Base-by-base conservation (phyloP, 2,113 vertebrate species). In the Calidris pugnax region DNA sequence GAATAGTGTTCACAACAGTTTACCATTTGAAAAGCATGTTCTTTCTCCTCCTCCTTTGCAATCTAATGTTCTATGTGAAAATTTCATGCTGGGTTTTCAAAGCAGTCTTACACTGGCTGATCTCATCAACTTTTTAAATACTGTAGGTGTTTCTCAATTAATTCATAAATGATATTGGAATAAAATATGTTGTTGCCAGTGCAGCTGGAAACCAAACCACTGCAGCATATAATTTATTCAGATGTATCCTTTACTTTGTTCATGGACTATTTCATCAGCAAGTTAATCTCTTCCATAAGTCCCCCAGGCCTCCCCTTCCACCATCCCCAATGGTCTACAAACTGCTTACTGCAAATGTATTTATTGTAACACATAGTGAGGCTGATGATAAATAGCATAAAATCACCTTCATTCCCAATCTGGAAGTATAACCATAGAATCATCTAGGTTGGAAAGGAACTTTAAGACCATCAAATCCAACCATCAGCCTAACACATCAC, bases 141-240 rank as follows among this genome's bases (percentile, higher is more conserved):
- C 15, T 37, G 33, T 79, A 85, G n/a, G 26, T 68, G 21, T 68
- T 73, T 56, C 43, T 60, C 91, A 94, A 79, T 69, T 14, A 93
- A 94, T 75, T 93, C 21, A 60, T 33, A 78, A 74, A 59, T 30
- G 0, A n/a, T 79, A 75, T 8, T 41, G 55, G 12, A 79, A 78
- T 48, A 68, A 82, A 57, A 26, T 24, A 64, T 27, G 43, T 27
- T 19, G 2, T 79, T 88, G 64, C 55, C 83, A 87, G 68, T 73
- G 59, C 71, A 85, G 62, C 73, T 85, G 75, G 53, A 95, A 95
- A 92, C 51, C 30, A 69, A 91, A 51, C 21, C 28, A 89, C 47
- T 66, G 47, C 37, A 87, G n/a, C 53, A 92, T 80, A 63, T 85
- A 56, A 94, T 89, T 92, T 87, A 91, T 83, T 93, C 85, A 80